Percentiles rank a stretch among this genome's conserved stretches.
Evolutionary conservation across 2,797 vertebrate species (phyloP).

Genomic region (Salmo trutta): DNA sequence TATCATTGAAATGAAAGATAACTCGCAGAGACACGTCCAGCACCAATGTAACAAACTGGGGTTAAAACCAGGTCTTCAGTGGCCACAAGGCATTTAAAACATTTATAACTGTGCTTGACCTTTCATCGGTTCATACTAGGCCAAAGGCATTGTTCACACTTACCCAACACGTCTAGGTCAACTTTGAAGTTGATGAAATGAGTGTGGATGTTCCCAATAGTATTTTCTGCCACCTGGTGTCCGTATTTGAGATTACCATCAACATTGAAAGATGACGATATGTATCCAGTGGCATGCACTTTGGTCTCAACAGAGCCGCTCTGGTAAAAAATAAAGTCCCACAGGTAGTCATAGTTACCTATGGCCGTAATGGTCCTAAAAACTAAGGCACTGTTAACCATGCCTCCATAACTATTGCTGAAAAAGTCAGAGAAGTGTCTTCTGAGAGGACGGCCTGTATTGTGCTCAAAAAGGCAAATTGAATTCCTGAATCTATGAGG

Average conservation of each 20-base stretch:
- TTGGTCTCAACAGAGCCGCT: conserved; percentile 86
- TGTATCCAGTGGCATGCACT: conserved; percentile 90
- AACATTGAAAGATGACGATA: conserved; percentile 82
- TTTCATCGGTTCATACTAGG: not conserved
- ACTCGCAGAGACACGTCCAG: not conserved
- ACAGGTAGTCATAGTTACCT: conserved; percentile 92
- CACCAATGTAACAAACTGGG: not conserved
- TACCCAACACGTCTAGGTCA: conserved; percentile 88
- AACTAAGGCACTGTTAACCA: conserved; percentile 79
- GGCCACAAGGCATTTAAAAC: not conserved
- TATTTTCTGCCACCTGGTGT: conserved; percentile 82
- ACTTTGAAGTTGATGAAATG: conserved; percentile 92
- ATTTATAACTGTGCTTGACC: not conserved
- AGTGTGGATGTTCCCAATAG: conserved; percentile 88
- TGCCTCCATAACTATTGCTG: conserved; percentile 80
- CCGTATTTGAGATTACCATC: conserved; percentile 68
- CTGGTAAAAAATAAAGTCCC: conserved; percentile 91
- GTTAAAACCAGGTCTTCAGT: not conserved
- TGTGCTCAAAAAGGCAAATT: conserved; percentile 90
- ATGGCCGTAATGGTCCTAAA: conserved; percentile 84
- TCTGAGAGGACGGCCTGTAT: conserved; percentile 81
- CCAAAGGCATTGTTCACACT: conserved; percentile 40
- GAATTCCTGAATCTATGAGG: conserved; percentile 78
- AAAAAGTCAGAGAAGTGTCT: conserved; percentile 84
- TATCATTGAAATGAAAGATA: not conserved